Evolutionary conservation across 2,888 invertebrate genomes (phyloP).

Genomic region (Silvanus unidentatus): DNA sequence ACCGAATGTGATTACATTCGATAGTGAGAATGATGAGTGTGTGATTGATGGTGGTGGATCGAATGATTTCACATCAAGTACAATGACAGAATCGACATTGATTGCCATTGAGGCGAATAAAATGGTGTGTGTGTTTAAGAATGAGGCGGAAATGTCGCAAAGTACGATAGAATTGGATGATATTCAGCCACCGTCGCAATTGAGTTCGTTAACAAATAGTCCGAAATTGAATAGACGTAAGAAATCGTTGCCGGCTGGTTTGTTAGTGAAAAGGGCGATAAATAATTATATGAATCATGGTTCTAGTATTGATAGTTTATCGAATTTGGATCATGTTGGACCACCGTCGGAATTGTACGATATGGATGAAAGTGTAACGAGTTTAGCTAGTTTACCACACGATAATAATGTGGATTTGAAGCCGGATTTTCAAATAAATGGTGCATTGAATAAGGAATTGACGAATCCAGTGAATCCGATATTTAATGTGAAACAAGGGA

Average conservation of each 20-base stretch:
- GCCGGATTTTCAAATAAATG: conserved; percentile 43
- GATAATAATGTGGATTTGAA: conserved; percentile 59
- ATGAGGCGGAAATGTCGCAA: conserved; percentile 51
- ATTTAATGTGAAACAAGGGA: conserved; percentile 45
- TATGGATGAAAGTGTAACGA: conserved; percentile 79
- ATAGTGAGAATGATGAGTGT: conserved; percentile 48
- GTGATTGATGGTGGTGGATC: conserved; percentile 28
- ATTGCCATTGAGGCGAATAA: conserved; percentile 73
- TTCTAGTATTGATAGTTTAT: conserved; percentile 54
- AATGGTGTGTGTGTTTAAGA: conserved; percentile 54
- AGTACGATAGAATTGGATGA: conserved; percentile 70
- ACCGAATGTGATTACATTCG: conserved; percentile 64
- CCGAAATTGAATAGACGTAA: conserved; percentile 45
- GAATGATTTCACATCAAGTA: conserved; percentile 48
- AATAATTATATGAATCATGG: conserved; percentile 46
- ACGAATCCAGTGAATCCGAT: conserved; percentile 22
- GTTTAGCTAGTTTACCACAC: conserved; percentile 76
- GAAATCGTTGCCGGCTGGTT: conserved; percentile 64
- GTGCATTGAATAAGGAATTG: conserved; percentile 29
- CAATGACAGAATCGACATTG: conserved; percentile 63
- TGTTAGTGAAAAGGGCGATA: conserved; percentile 67
- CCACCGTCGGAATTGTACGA: conserved; percentile 70
- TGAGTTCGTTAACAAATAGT: conserved; percentile 58
- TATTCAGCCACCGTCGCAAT: conserved; percentile 69
- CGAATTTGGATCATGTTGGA: conserved; percentile 73